Evolutionary conservation across 2,888 invertebrate genomes (phyloP).

Genomic region (Oscheius sp.): DNA sequence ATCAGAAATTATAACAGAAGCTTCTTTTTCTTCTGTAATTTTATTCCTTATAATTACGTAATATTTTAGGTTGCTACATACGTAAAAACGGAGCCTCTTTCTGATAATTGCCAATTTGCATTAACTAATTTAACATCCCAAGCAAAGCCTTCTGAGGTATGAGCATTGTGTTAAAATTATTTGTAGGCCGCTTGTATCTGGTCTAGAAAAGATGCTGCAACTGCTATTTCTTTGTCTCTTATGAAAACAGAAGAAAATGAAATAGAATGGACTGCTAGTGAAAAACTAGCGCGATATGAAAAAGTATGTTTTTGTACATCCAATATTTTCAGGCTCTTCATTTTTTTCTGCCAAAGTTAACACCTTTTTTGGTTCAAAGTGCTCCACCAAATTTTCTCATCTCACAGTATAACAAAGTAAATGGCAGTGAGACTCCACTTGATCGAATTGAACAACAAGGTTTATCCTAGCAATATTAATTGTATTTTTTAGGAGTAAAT

Average conservation of each 20-base stretch:
- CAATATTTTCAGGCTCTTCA: constrained; percentile 31
- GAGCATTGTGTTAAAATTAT: neutral
- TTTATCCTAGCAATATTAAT: neutral
- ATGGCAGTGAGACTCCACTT: constrained; percentile 16
- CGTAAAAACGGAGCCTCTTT: neutral
- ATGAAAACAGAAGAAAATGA: neutral
- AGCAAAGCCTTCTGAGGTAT: constrained; percentile 5
- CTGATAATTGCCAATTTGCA: constrained; percentile 7
- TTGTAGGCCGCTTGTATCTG: constrained; percentile 12
- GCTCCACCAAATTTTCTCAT: constrained; percentile 35
- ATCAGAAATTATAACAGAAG: neutral
- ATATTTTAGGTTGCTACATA: neutral
- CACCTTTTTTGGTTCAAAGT: constrained; percentile 23
- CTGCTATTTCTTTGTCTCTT: constrained; percentile 1
- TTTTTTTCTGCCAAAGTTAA: constrained; percentile 26
- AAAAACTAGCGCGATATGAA: constrained; percentile 39
- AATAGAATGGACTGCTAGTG: constrained; percentile 40
- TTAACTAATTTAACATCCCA: neutral
- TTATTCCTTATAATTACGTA: neutral
- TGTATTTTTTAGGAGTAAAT: constrained; percentile 45
- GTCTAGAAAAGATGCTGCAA: constrained; percentile 5
- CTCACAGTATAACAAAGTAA: neutral
- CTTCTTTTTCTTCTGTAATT: neutral
- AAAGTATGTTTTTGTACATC: constrained; percentile 7
- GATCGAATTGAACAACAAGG: constrained; percentile 30